These are phyloP conservation scores for Nasalis larvatus DNA, from an alignment of 2,113 vertebrate species.

Conservation along the genomic window DNA sequence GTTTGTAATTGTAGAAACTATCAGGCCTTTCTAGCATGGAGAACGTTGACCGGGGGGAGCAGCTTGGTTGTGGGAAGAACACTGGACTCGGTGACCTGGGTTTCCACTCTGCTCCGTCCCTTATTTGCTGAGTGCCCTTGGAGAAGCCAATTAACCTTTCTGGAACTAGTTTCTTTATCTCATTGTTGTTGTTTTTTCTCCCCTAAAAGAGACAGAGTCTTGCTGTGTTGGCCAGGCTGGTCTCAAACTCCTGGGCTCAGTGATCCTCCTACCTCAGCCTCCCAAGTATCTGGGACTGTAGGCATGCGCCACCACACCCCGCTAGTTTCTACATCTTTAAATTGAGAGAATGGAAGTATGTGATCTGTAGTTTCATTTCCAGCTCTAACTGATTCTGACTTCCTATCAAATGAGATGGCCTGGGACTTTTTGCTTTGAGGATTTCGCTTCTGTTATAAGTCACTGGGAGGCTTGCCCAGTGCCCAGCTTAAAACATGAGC, in stretches of 20 bases:
- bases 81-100: background rate
- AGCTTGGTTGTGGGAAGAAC: background rate
- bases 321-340: background rate
- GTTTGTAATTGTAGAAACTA: background rate
- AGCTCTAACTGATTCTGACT: background rate
- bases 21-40: background rate
- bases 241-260: background rate
- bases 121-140: background rate
- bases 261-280: too few relatives aligned
- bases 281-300: too few relatives aligned
- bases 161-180: background rate
- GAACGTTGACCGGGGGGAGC: background rate
- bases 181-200: too few relatives aligned
- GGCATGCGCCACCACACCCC: too few relatives aligned
- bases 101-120: background rate
- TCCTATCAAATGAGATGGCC: background rate
- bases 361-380: background rate
- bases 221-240: background rate
- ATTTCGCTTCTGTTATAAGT: background rate
- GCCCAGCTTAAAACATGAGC: background rate
- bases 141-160: background rate
- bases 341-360: background rate
- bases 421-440: background rate
- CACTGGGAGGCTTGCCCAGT: background rate
- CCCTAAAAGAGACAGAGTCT: background rate